A percentile compares a stretch with the other conserved stretches of the same genome.
phyloP scores from a whole-genome alignment of 1,140 invertebrate species.

The Hirudo medicinalis region DNA sequence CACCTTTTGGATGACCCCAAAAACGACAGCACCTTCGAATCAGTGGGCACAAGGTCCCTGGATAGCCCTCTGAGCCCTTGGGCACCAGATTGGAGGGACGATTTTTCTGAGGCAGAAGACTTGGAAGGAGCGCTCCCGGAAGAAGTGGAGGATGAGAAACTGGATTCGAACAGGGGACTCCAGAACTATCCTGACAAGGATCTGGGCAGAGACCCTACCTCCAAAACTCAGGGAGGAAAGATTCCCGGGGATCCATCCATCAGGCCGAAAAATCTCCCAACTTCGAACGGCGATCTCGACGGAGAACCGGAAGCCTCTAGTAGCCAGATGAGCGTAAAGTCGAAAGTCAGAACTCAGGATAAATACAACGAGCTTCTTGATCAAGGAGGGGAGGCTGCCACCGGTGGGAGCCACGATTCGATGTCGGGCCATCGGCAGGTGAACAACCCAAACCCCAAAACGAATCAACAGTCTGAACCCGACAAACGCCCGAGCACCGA shows the following conservation, averaged over 20 bases:
- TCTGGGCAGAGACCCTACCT: background rate
- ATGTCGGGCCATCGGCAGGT: too few relatives aligned
- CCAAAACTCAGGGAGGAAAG: background rate
- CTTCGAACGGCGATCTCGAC: background rate
- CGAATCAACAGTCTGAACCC: too few relatives aligned
- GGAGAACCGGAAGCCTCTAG: too few relatives aligned
- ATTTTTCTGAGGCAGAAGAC: constrained; percentile 16
- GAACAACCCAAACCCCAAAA: too few relatives aligned
- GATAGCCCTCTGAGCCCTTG: constrained; percentile 29
- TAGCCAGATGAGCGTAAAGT: background rate
- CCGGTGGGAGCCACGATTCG: constrained; percentile 20
- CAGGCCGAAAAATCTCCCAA: background rate
- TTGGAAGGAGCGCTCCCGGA: background rate
- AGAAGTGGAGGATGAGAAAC: constrained; percentile 12
- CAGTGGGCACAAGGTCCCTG: constrained; percentile 30
- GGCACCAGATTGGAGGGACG: constrained; percentile 35
- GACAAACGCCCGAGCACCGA: constrained; percentile 28
- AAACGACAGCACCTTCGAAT: constrained; percentile 32
- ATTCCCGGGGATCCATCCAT: constrained; percentile 28
- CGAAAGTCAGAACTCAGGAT: background rate
- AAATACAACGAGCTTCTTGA: too few relatives aligned
- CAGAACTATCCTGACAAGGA: constrained; percentile 8
- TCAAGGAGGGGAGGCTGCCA: background rate
- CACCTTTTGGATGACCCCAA: constrained; percentile 61
- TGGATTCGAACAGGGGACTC: background rate